Percentiles rank a stretch among this genome's conserved stretches.
Conservation (phyloP, 2,113 vertebrate species). For the Monopterus albus region DNA sequence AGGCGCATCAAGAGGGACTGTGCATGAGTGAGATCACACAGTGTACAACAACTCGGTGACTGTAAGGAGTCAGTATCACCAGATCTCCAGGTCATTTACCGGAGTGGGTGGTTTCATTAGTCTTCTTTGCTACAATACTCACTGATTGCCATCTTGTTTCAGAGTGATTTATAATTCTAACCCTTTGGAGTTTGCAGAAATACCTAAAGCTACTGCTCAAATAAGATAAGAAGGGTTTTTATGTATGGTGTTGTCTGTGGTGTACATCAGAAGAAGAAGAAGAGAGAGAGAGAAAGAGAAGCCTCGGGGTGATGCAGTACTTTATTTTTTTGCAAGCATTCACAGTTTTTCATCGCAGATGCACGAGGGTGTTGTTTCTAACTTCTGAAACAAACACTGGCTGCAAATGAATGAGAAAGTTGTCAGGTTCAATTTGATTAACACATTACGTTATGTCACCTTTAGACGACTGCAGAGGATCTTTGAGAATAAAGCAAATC, state of each 20-base stretch:
- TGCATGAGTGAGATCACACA: conserved; percentile 43
- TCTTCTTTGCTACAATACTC: conserved; percentile 79
- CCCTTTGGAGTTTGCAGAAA: conserved; percentile 77
- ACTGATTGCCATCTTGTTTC: conserved; percentile 82
- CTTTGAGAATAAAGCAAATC: conserved; percentile 66
- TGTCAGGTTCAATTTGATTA: conserved; percentile 77
- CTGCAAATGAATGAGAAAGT: conserved; percentile 75
- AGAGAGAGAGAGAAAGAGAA: conserved; percentile 27
- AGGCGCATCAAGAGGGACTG: conserved; percentile 46
- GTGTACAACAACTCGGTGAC: conserved; percentile 63
- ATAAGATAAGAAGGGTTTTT: conserved; percentile 83
- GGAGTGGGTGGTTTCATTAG: conserved; percentile 80
- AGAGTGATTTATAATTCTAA: conserved; percentile 81
- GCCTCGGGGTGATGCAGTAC: conserved; percentile 42
- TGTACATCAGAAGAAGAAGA: conserved; percentile 66
- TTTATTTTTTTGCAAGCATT: conserved; percentile 62
- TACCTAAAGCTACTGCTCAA: conserved; percentile 83
- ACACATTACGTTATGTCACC: conserved; percentile 54
- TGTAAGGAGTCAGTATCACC: conserved; percentile 74
- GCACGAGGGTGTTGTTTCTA: conserved; percentile 56
- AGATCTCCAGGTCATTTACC: conserved; percentile 81
- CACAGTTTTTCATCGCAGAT: conserved; percentile 63
- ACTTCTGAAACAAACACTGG: conserved; percentile 68
- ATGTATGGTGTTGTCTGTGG: conserved; percentile 70
- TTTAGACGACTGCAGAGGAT: conserved; percentile 65